Evolutionary conservation across 2,888 invertebrate species (phyloP), one percentile per base, ranked within the genome.

Genomic region (Cynaeus angustus): DNA sequence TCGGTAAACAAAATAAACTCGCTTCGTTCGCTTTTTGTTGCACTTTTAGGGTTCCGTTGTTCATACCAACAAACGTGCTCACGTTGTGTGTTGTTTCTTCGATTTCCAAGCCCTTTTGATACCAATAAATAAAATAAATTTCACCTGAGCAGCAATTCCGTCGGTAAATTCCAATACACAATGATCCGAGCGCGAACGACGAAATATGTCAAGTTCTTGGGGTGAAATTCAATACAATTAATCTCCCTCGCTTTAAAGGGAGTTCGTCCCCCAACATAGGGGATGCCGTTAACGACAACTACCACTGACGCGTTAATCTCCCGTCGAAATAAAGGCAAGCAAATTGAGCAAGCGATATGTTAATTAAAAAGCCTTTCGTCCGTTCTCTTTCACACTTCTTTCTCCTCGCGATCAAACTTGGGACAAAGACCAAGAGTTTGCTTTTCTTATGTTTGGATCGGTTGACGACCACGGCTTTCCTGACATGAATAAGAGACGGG

Each of bases 171-270:
- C 55, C 38, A 33, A 55, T 55, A 55, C 55, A 38, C 21, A 21
- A 50, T 21, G 28, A 50, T 3, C 9, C n/a, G 38, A 14, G 38
- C 14, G 38, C 16, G 38, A 30, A 14, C 55, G 38, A 56, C 21
- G 56, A 56, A 56, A 55, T 55, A 55, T 56, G 56, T 41, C 41
- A 38, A 41, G 56, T 56, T 59, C 45, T 45, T 46, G 50, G 48
- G 50, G 48, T 61, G 61, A 50, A 61, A 61, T 61, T 61, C 61
- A 48, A 61, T 50, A 61, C 61, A 37, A 61, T 61, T 61, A 61
- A 61, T 61, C 61, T 61, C 48, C 61, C 61, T 26, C 43, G 56
- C 26, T 56, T 56, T 38, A 12, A 41, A 56, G 33, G 16, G 16
- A 37, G 3, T 10, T 1, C 14, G 16, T 30, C 14, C 52, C 8